phyloP scores from a whole-genome alignment of 2,113 vertebrate species.

The Grammomys surdaster region DNA sequence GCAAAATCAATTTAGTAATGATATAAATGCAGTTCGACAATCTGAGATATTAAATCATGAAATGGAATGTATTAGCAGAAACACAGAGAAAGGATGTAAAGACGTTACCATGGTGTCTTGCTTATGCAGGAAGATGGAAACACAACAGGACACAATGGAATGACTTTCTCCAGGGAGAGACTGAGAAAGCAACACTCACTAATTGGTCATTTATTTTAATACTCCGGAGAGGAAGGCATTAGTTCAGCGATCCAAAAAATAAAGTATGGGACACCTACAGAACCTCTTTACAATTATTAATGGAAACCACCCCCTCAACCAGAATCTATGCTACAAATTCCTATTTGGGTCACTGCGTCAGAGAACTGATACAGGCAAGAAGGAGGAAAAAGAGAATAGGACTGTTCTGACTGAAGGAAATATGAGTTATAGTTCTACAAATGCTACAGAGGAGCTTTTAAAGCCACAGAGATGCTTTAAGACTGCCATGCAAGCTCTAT shows the following conservation, averaged over 20 bases:
- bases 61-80: constrained; percentile 78
- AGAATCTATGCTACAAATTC: constrained; percentile 14
- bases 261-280: constrained; percentile 51
- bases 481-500: background rate
- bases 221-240: constrained; percentile 73
- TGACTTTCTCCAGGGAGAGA: constrained; percentile 74
- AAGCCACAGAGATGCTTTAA: background rate
- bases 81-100: constrained; percentile 62
- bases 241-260: constrained; percentile 43
- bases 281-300: constrained; percentile 17
- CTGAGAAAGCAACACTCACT: background rate
- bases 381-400: constrained; percentile 14
- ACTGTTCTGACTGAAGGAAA: background rate
- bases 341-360: background rate
- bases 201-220: constrained; percentile 29
- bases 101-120: constrained; percentile 66
- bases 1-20: constrained; percentile 57
- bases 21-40: constrained; percentile 58
- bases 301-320: background rate
- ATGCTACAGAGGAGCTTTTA: background rate
- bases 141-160: constrained; percentile 39
- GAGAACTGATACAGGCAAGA: background rate
- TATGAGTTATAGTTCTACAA: constrained; percentile 18
- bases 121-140: constrained; percentile 58
- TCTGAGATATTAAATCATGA: constrained; percentile 76